These are phyloP conservation scores for Limanda limanda DNA, from an alignment of 2,113 vertebrate species.

Conservation along the genomic window DNA sequence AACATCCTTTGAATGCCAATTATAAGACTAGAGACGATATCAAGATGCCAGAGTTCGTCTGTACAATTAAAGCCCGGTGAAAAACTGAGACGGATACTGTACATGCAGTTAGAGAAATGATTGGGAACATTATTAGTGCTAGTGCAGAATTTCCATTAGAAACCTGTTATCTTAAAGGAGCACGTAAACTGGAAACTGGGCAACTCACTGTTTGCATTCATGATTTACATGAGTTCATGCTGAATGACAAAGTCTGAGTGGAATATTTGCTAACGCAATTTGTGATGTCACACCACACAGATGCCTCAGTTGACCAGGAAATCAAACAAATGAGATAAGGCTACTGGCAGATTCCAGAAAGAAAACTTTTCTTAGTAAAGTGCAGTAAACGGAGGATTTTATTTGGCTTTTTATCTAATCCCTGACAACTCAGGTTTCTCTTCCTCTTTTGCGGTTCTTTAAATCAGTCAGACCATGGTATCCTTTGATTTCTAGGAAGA, in stretches of 20 bases:
- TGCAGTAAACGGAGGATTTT: neutral
- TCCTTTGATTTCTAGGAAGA: neutral
- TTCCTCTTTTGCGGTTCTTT: constrained; percentile 42
- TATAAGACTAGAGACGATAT: neutral
- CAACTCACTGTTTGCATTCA: constrained; percentile 13
- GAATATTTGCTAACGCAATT: constrained; percentile 6
- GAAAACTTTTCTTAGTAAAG: neutral
- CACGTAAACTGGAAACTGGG: neutral
- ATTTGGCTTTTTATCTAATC: neutral
- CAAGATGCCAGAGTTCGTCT: constrained; percentile 2
- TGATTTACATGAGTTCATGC: constrained; percentile 21
- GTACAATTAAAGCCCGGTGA: neutral
- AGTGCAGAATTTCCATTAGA: neutral
- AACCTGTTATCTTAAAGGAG: neutral
- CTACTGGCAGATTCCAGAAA: neutral
- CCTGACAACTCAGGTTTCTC: constrained; percentile 26
- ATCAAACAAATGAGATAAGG: neutral
- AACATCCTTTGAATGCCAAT: constrained; percentile 15
- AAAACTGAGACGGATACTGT: constrained; percentile 24
- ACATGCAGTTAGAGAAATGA: neutral
- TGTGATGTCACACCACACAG: neutral
- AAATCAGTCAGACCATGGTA: neutral
- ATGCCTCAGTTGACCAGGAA: neutral
- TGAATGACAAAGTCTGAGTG: neutral
- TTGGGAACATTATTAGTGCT: constrained; percentile 4